A percentile compares a stretch with the other conserved stretches of the same genome.
Evolutionary conservation across 2,113 vertebrate genomes (phyloP).

Genomic region (Eupsittula cactorum): DNA sequence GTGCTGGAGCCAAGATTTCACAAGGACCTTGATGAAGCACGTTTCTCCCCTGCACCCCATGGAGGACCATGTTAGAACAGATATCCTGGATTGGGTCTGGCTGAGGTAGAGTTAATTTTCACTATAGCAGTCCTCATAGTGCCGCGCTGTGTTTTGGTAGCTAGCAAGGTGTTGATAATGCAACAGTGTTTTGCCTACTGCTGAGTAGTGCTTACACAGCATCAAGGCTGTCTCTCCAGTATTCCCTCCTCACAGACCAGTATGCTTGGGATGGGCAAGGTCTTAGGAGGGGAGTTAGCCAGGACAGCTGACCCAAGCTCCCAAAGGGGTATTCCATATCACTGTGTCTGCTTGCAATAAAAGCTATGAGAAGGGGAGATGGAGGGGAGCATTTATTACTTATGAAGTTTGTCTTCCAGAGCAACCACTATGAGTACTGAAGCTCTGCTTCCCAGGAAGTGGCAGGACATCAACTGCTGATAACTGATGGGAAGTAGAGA

Average conservation of each 20-base stretch:
- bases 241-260: neutral
- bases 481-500: neutral
- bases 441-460: neutral
- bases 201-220: neutral
- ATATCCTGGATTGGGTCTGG: fast-evolving
- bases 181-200: neutral
- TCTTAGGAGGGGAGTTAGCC: neutral
- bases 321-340: neutral
- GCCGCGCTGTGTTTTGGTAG: too few relatives aligned
- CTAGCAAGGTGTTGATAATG: too few relatives aligned
- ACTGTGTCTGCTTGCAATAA: neutral
- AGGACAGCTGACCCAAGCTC: neutral
- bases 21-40: neutral
- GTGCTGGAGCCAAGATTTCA: neutral
- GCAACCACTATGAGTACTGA: neutral
- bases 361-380: neutral
- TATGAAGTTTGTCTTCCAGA: neutral
- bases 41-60: neutral
- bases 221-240: too few relatives aligned
- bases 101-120: neutral
- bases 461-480: neutral
- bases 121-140: neutral
- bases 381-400: neutral
- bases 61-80: neutral
- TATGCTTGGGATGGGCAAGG: neutral